Base-by-base conservation (phyloP, 2,888 invertebrate genomes). In the Ochropleura plecta region DNA sequence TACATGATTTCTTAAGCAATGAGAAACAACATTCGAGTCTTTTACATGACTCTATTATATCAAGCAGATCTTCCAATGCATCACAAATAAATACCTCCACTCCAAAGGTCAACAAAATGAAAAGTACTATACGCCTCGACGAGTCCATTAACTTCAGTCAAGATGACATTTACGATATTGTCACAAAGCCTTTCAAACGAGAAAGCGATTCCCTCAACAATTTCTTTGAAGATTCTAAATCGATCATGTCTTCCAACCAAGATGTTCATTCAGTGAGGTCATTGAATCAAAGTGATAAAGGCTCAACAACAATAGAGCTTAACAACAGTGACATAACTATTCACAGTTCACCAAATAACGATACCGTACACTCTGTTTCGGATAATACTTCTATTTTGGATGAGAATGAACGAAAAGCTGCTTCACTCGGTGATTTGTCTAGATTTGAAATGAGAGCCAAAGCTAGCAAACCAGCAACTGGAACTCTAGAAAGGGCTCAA, bases 361-460 rank as follows among this genome's bases (percentile, higher is more conserved):
- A 96, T 48, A 95, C 96, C 7, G 89, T 90, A 8, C 92, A 92
- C 81, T 95, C 96, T n/a, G 91, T 87, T 2, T 95, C 95, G 12
- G 96, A 95, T 81, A 96, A 97, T 84, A 92, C 95, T 14, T 97
- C 97, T 0, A 93, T 95, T 73, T 92, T 95, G 74, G 97, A 97
- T 79, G 97, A 97, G 68, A 97, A 97, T 82, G 97, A 97, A 89
- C 95, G 98, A 30, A 98, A 98, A 94, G 98, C 98, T 4, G 98
- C 98, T 0, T 98, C 98, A 55, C 96, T 98, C 3, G 98, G 98
- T 0, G 98, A 98, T 92, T 94, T 98, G 68, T 98, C 98, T 0
- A 97, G 97, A 90, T 97, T 98, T 79, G 96, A 96, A 88, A 79
- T 96, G 14, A 92, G 95, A 86, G 84, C 95, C 57, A 96, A 95